Conservation (phyloP, 92 coral and sea anemone genomes). For the Bergia sp. region DNA sequence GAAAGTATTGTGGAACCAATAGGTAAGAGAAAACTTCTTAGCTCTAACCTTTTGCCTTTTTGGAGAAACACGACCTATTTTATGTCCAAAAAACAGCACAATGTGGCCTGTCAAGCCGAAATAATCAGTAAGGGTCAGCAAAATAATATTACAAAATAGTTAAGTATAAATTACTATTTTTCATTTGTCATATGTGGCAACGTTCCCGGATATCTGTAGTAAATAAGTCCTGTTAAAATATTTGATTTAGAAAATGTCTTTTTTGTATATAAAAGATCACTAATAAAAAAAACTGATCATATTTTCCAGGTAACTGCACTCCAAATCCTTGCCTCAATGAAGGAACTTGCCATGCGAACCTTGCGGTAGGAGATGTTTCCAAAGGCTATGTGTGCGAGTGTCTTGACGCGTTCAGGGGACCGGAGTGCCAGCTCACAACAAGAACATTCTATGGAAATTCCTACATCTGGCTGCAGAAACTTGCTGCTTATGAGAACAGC, state of each 20-base stretch:
- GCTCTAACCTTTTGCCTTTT: no score
- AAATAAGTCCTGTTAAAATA: no score
- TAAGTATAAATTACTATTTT: no score
- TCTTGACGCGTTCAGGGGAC: conserved; percentile 69
- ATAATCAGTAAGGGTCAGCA: no score
- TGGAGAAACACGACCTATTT: no score
- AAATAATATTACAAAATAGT: no score
- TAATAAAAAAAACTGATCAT: not conserved
- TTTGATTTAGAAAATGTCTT: no score
- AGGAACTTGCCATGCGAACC: conserved; percentile 27
- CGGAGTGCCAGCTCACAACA: conserved; percentile 75
- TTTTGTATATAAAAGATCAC: no score
- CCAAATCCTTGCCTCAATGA: conserved; percentile 31
- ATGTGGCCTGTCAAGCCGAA: no score
- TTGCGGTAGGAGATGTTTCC: conserved; percentile 37
- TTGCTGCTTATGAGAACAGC: conserved; percentile 70
- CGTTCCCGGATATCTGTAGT: no score
- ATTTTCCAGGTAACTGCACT: conserved; percentile 25
- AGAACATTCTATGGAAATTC: conserved; percentile 76
- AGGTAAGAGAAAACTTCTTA: conserved; percentile 38
- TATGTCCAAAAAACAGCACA: no score
- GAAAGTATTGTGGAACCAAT: conserved; percentile 51
- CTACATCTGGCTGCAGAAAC: conserved; percentile 71
- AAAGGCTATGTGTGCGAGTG: conserved; percentile 82
- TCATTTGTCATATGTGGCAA: no score